Evolutionary conservation across 1,140 invertebrate genomes (phyloP), one percentile per base, ranked within the genome.

Genomic region (Drosophila ercepeae): DNA sequence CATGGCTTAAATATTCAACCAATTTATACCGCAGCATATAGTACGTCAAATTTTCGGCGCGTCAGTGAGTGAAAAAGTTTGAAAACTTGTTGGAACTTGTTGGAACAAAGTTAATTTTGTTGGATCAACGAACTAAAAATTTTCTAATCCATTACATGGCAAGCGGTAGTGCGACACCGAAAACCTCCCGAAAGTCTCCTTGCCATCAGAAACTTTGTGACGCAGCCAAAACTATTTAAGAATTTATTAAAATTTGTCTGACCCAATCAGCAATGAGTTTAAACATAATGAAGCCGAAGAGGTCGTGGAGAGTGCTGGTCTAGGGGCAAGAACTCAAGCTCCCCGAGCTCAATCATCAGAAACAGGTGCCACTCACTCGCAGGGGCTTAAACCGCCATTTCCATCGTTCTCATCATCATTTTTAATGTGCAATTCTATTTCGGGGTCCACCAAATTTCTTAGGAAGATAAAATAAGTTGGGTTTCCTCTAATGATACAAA

Each of bases 371-470:
- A 48, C 14, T 32, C 39, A 3, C 3, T 25, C 11, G 18, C 11
- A 0, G 58, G 11, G 54, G 14, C 59, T 18, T 25, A 29, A 39
- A 39, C 34, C 42, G 14, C 39, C 16, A 42, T 14, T 19, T 54
- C 32, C 52, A 63, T 54, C 29, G 32, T 59, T 23, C 39, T 54
- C 57, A 55, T 73, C 79, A 75, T 84, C 60, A 75, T 60, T 58
- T 72, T 79, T 75, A 57, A 72, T 79, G 76, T 55, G 76, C 71
- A 63, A 84, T 79, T 79, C 45, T 71, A 75, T 83, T 79, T 51
- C 51, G 45, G 53, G 39, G 39, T n/a, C 39, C 53, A 44, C 36
- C 21, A 36, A 64, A 64, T 57, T 48, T 23, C 29, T 34, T 32
- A 11, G 13, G 11, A 29, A 53, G 39, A 67, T 67, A 51, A 53